Evolutionary conservation across 2,888 invertebrate species (phyloP).

Genomic region (Escarpia spicata): DNA sequence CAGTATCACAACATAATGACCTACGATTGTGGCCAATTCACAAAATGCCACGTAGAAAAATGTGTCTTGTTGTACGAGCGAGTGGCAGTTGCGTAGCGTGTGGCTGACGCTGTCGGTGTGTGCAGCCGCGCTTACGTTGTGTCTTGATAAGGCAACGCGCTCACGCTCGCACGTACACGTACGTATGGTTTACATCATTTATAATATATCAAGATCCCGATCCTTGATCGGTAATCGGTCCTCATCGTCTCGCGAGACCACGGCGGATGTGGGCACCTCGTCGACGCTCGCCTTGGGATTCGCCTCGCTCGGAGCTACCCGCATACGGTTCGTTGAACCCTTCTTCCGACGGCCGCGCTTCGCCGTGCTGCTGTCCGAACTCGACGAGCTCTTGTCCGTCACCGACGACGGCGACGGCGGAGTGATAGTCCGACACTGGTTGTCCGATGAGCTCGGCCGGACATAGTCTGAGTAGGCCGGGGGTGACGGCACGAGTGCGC

Average conservation of each 20-base stretch:
- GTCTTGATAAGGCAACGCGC: neutral
- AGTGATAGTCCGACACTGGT: constrained; percentile 18
- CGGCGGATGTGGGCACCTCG: neutral
- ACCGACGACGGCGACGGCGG: neutral
- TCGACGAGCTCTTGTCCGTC: constrained; percentile 24
- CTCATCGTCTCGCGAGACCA: constrained; percentile 38
- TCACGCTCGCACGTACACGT: constrained; percentile 11
- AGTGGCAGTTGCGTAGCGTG: neutral
- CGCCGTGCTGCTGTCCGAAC: neutral
- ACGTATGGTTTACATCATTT: constrained; percentile 30
- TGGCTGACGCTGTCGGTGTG: neutral
- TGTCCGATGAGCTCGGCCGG: constrained; percentile 17
- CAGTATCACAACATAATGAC: neutral
- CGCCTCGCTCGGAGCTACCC: constrained; percentile 27
- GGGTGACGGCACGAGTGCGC: constrained; percentile 48
- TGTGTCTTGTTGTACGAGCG: neutral
- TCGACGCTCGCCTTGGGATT: neutral
- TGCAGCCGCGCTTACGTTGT: neutral
- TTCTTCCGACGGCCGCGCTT: neutral
- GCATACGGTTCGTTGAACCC: neutral
- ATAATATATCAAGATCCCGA: constrained; percentile 58
- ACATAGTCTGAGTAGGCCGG: constrained; percentile 23
- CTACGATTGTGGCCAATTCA: neutral
- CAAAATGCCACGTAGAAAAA: neutral
- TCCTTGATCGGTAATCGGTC: constrained; percentile 54